Percentiles rank a stretch among this genome's conserved stretches.
These are phyloP conservation scores for Blastobasis adustella DNA, from an alignment of 2,888 invertebrate genomes.

Conservation along the genomic window DNA sequence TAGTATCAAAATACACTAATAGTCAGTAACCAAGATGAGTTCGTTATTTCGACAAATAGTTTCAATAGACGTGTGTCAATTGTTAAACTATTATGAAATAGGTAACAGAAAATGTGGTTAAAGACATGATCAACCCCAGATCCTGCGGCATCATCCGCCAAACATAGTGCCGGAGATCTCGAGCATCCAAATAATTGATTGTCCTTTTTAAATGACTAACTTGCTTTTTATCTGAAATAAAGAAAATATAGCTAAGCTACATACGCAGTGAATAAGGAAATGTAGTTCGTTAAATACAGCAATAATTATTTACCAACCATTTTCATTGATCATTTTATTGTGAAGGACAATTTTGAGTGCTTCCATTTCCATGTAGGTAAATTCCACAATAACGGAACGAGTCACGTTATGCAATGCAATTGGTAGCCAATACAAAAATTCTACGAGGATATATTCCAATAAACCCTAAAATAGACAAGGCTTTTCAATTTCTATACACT, in stretches of 20 bases:
- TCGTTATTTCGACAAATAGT: too few species aligned
- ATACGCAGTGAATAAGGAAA: background rate
- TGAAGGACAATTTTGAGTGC: background rate
- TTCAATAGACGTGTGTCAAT: background rate
- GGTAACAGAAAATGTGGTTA: conserved; percentile 1
- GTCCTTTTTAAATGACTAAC: background rate
- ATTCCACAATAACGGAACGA: background rate
- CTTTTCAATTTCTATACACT: too few species aligned
- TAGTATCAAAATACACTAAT: too few species aligned
- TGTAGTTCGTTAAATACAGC: background rate
- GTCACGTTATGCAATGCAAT: background rate
- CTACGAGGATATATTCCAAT: background rate
- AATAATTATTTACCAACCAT: background rate
- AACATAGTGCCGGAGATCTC: background rate
- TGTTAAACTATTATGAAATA: conserved; percentile 1
- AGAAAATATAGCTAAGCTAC: background rate
- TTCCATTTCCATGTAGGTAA: background rate
- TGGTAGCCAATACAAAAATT: background rate
- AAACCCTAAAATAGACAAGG: too few species aligned
- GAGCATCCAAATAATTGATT: background rate
- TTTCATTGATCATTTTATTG: background rate
- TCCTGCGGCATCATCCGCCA: conserved; percentile 3
- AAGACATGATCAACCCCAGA: background rate
- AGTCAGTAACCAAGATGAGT: too few species aligned
- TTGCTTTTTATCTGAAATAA: conserved; percentile 1